Conservation (phyloP, 2,113 vertebrate species). For the Semnornis frantzii region DNA sequence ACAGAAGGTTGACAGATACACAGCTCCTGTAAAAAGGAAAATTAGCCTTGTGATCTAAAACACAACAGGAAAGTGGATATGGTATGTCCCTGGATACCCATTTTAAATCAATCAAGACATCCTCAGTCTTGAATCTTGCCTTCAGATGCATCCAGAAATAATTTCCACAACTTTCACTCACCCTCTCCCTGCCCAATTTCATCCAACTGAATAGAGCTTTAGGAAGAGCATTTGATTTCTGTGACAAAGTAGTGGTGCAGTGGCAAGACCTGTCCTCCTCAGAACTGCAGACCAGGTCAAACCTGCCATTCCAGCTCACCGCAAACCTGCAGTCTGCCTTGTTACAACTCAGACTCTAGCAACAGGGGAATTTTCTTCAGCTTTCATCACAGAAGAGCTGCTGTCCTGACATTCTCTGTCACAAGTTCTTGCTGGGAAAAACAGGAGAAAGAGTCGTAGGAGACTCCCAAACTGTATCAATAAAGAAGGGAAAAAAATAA, state of each 20-base stretch:
- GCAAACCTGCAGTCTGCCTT: background rate
- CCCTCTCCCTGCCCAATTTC: background rate
- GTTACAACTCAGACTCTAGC: background rate
- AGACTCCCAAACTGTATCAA: background rate
- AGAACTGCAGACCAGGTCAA: background rate
- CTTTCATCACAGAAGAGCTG: background rate
- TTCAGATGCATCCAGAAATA: background rate
- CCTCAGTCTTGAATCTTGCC: background rate
- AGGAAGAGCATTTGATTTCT: background rate
- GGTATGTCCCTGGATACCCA: background rate
- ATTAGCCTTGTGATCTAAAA: background rate
- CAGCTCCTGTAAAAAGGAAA: background rate
- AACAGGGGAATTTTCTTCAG: background rate
- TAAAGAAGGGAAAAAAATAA: background rate
- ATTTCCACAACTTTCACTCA: background rate
- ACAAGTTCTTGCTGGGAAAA: background rate
- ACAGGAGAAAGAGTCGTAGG: background rate
- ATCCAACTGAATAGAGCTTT: background rate
- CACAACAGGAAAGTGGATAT: background rate
- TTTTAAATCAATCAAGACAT: background rate
- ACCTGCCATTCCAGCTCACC: background rate
- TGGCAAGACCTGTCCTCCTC: background rate
- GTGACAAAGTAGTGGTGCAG: background rate
- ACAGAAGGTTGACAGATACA: background rate
- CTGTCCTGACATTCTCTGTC: background rate